A percentile compares a stretch with the other conserved stretches of the same genome.
Evolutionary conservation across 2,888 invertebrate species (phyloP).

Genomic region (Colostygia pectinataria): DNA sequence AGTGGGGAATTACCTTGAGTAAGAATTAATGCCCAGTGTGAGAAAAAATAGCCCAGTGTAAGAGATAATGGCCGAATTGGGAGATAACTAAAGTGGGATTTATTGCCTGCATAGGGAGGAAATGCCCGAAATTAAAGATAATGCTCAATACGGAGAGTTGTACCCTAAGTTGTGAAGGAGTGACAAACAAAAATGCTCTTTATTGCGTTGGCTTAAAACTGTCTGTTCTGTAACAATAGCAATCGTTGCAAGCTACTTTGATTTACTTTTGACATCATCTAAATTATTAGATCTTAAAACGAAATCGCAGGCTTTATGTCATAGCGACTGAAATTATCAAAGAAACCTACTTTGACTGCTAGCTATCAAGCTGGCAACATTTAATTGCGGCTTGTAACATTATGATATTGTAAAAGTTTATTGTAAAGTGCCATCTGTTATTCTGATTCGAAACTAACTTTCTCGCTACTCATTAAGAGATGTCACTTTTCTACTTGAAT

Average conservation of each 20-base stretch:
- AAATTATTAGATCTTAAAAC: too few species aligned
- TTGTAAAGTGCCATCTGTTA: neutral
- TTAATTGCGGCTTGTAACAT: too few species aligned
- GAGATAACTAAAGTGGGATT: neutral
- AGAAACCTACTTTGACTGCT: too few species aligned
- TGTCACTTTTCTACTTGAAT: neutral
- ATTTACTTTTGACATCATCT: neutral
- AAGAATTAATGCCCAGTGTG: neutral
- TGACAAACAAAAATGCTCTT: constrained; percentile 31
- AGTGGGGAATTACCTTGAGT: too few species aligned
- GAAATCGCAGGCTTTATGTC: too few species aligned
- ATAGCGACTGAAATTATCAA: too few species aligned
- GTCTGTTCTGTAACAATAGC: neutral
- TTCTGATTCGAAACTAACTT: neutral
- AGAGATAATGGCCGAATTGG: neutral
- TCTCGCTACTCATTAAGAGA: neutral
- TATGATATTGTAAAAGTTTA: neutral
- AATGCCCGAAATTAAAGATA: neutral
- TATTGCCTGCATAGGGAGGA: neutral
- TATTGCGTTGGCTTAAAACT: neutral
- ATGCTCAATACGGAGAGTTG: neutral
- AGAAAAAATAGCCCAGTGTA: neutral
- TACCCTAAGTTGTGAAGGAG: neutral
- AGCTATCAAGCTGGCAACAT: too few species aligned
- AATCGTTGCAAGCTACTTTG: neutral